Base-by-base conservation (phyloP, 2,113 vertebrate species). In the Todiramphus chloris region DNA sequence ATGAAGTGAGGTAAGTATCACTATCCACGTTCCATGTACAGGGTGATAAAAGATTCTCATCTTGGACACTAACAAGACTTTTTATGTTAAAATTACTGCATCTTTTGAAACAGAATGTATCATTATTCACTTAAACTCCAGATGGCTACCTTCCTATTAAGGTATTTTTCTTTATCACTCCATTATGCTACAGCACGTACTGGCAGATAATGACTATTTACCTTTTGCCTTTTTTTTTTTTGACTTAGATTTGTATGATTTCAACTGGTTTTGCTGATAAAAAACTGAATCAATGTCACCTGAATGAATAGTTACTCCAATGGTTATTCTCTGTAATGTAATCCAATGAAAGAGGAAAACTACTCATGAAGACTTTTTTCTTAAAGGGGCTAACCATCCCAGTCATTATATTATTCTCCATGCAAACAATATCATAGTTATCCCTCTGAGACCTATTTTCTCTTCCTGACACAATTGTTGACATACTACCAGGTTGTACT, bases 51-150 rank as follows among this genome's bases (percentile, higher is more conserved):
- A 86, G 16, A 64, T 55, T 83, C 51, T 84, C 73, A 90, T 93
- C 72, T 80, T 37, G 50, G 64, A 46, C 64, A 78, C 58, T 95
- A 91, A 94, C 66, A 95, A 92, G 87, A 78, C 16, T 76, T 95
- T 93, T 87, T 89, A 58, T 62, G 46, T 91, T 90, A 88, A 96
- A 91, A 82, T 48, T 87, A 62, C 33, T 92, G 68, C 81, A 82
- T 88, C 27, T 74, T 94, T 88, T 79, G 41, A 78, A 90, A 55
- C 62, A 91, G 72, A 79, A 93, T 94, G 79, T 77, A 90, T 91
- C 78, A 82, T 96, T 94, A 95, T 82, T 96, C 78, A 86, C 83
- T 91, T 93, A 77, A 91, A 95, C 55, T 96, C 90, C 93, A 96
- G 78, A 97, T 96, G 88, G 90, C 78, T 90, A 76, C 83, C 39